Evolutionary conservation across 2,113 vertebrate genomes (phyloP).

Genomic region (Trematocara zebra): DNA sequence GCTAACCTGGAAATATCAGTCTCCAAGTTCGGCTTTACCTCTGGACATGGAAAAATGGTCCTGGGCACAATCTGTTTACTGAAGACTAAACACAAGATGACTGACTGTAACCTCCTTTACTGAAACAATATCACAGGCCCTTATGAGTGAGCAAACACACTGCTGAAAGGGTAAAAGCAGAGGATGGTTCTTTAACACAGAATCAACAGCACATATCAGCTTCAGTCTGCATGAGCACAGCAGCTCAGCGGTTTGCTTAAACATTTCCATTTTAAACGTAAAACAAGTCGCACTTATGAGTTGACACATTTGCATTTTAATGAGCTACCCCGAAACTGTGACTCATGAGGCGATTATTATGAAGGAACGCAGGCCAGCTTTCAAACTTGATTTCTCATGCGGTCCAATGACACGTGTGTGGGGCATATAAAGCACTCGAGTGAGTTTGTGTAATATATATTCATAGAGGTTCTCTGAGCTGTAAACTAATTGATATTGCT

Average conservation of each 20-base stretch:
- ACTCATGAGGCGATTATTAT: not conserved
- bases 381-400: not conserved
- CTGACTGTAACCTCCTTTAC: not conserved
- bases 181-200: not conserved
- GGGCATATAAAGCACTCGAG: not conserved
- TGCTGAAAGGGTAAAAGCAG: not conserved
- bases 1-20: not conserved
- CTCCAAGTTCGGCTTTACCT: not conserved
- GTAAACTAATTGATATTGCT: not conserved
- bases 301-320: constrained; percentile 42
- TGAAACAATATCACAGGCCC: not conserved
- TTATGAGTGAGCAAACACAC: not conserved
- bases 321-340: not conserved
- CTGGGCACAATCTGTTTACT: not conserved
- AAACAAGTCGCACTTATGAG: constrained; percentile 10
- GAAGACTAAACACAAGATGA: not conserved
- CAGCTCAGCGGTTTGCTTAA: not conserved
- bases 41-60: not conserved
- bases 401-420: not conserved
- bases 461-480: not conserved
- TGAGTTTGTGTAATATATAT: not conserved
- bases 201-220: not conserved
- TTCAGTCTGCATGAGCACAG: not conserved
- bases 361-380: not conserved
- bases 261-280: not conserved